Percentiles rank a stretch among this genome's conserved stretches.
phyloP scores from a whole-genome alignment of 2,113 vertebrate species.

The Cinclus mexicanus region DNA sequence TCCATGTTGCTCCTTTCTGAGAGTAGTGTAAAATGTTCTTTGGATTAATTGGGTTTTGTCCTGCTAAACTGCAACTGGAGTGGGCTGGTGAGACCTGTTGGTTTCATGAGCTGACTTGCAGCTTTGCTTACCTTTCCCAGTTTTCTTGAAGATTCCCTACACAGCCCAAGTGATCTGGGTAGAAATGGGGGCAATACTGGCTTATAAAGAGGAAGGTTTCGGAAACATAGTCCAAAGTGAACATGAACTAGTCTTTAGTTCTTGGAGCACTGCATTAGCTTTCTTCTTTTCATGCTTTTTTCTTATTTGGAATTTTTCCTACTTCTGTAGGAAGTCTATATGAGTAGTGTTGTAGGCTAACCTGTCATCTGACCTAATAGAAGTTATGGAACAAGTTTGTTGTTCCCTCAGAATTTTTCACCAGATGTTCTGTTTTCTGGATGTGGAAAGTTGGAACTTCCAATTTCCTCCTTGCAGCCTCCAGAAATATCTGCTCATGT shows the following conservation, averaged over 20 bases:
- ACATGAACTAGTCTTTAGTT: not conserved
- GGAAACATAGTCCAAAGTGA: not conserved
- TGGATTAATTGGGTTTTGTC: not conserved
- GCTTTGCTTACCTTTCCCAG: not conserved
- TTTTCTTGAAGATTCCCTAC: not conserved
- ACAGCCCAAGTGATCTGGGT: not conserved
- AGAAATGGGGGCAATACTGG: not conserved
- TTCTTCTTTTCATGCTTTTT: not conserved
- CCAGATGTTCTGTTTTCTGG: not conserved
- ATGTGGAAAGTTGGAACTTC: not conserved
- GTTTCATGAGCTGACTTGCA: not conserved
- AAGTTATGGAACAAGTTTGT: not conserved
- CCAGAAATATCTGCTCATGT: not conserved
- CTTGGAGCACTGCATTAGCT: not conserved
- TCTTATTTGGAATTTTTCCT: not conserved
- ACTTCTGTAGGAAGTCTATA: not conserved
- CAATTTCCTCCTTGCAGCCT: accelerated
- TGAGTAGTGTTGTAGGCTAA: not conserved
- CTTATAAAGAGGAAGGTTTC: not conserved
- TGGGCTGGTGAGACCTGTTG: not conserved
- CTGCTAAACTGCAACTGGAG: not conserved
- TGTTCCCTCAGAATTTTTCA: not conserved
- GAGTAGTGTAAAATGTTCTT: not conserved
- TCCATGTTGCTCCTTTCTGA: not conserved
- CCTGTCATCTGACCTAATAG: not conserved